Percentiles rank a stretch among this genome's conserved stretches.
phyloP scores from a whole-genome alignment of 1,140 invertebrate genomes.

The Hypsibius dujardini region DNA sequence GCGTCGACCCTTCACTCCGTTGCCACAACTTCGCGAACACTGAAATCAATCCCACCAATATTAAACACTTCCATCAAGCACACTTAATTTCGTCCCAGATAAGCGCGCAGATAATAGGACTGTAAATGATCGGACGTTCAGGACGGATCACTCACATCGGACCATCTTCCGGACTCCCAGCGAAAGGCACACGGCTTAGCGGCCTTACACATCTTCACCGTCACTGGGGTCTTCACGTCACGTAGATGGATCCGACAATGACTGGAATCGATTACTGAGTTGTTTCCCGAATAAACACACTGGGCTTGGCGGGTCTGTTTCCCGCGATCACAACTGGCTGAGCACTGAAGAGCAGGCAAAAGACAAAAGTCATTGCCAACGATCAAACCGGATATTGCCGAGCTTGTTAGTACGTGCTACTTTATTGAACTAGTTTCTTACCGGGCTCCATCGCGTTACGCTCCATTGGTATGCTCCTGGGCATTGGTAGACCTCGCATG shows the following conservation, averaged over 20 bases:
- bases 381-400: not conserved
- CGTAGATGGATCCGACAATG: conserved; percentile 16
- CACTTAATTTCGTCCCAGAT: no score
- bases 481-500: not conserved
- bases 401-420: not conserved
- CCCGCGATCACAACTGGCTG: conserved; percentile 22
- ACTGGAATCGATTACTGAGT: conserved; percentile 10
- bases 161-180: not conserved
- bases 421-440: conserved; percentile 1
- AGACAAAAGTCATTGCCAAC: not conserved
- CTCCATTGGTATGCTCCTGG: not conserved
- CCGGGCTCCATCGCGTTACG: not conserved
- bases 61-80: conserved; percentile 8
- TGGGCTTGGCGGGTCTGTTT: conserved; percentile 20
- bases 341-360: conserved; percentile 22
- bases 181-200: conserved; percentile 20
- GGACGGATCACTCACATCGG: not conserved
- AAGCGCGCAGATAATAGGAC: no score
- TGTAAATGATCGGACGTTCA: no score
- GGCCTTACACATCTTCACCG: conserved; percentile 12
- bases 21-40: conserved; percentile 44
- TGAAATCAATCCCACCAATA: not conserved
- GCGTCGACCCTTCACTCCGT: conserved; percentile 41
- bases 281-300: conserved; percentile 21
- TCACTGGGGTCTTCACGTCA: not conserved